Base-by-base conservation (phyloP, 1,140 invertebrate species). In the Paralvinella palmiformis region DNA sequence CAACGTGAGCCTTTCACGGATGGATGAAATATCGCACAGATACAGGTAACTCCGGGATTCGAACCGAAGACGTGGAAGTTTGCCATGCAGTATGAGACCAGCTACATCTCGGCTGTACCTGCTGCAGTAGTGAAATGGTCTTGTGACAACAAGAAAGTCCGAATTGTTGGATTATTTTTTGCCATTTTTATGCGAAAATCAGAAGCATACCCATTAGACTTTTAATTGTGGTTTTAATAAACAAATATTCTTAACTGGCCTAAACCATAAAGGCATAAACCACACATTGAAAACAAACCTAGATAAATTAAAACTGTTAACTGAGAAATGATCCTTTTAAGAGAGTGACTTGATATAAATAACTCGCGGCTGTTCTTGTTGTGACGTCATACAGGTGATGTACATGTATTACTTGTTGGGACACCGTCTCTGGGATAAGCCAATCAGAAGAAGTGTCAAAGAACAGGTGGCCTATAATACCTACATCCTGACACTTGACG, bases 341-440 rank as follows among this genome's bases (percentile, higher is more conserved):
- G n/a, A 20, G 24, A 29, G 17, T 20, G 24, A 10, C 48, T 27
- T 13, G 48, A 27, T 52, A 27, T 10, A n/a, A 22, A 29, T 27
- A 44, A 44, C 37, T 15, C 13, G 37, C n/a, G 17, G 24, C 24
- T 27, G 10, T 27, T 20, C 15, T 32, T 32, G 27, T 33, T 4
- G 27, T 3, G 22, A 17, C 20, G 20, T 32, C 10, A 22, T 68
- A 20, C 71, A 88, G 86, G 92, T 96, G 6, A 96, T 97, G 94
- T 97, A 98, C 85, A 96, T 98, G 91, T 98, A 98, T 85, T 98
- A 98, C 74, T 82, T 98, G 20, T 84, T 98, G 29, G 95, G 94
- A 57, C 29, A 57, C 27, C 29, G 35, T 32, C 55, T 57, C 27
- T 57, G 55, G 55, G 33, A 27, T 2, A 27, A 57, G 55, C 27